phyloP scores from a whole-genome alignment of 2,113 vertebrate species.

The human (Homo sapiens) region GRCh38 chr1:181594501-181595000 shows the following conservation, averaged over 20 bases:
- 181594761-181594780: neutral
- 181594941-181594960: neutral
- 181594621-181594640: too few relatives aligned
- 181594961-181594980: neutral
- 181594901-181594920: neutral
- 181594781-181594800: neutral
- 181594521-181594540: too few relatives aligned
- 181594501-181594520: too few relatives aligned
- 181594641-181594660: too few relatives aligned
- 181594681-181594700: neutral
- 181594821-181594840: neutral
- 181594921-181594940: neutral
- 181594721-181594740: neutral
- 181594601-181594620: too few relatives aligned
- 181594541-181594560: too few relatives aligned
- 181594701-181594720: neutral
- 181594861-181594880: neutral
- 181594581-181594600: too few relatives aligned
- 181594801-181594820: neutral
- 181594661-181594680: too few relatives aligned
- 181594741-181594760: neutral
- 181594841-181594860: neutral
- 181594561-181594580: too few relatives aligned
- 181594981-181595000: constrained; percentile 27
- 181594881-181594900: neutral